Percentiles rank a stretch among this genome's conserved stretches.
Conservation (phyloP, 2,113 vertebrate species). For the Eudyptes chrysolophus region DNA sequence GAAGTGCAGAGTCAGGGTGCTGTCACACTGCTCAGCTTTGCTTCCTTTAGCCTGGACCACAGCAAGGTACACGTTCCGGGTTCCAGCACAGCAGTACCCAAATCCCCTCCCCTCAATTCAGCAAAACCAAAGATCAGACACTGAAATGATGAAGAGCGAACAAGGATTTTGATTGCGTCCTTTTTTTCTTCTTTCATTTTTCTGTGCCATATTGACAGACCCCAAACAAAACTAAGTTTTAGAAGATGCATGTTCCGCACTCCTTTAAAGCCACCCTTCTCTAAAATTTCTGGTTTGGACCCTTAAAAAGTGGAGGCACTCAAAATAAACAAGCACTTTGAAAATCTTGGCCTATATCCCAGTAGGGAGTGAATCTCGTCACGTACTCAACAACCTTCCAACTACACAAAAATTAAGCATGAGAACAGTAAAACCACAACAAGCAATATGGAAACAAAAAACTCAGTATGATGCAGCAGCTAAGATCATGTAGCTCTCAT, state of each 20-base stretch:
- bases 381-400: neutral
- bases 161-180: neutral
- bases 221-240: neutral
- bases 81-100: neutral
- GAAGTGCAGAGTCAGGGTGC: neutral
- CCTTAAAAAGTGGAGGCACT: neutral
- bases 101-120: neutral
- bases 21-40: neutral
- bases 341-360: constrained; percentile 2
- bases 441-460: neutral
- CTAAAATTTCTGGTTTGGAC: neutral
- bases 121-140: neutral
- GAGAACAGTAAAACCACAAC: neutral
- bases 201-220: neutral
- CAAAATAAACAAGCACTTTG: constrained; percentile 5
- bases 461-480: neutral
- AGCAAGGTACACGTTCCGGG: rapidly evolving
- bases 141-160: neutral
- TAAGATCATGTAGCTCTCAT: neutral
- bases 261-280: neutral
- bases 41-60: neutral
- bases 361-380: neutral
- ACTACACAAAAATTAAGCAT: neutral
- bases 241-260: neutral
- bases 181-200: neutral